Conservation (phyloP, 2,888 invertebrate genomes). For the Melangyna quadrimaculata region DNA sequence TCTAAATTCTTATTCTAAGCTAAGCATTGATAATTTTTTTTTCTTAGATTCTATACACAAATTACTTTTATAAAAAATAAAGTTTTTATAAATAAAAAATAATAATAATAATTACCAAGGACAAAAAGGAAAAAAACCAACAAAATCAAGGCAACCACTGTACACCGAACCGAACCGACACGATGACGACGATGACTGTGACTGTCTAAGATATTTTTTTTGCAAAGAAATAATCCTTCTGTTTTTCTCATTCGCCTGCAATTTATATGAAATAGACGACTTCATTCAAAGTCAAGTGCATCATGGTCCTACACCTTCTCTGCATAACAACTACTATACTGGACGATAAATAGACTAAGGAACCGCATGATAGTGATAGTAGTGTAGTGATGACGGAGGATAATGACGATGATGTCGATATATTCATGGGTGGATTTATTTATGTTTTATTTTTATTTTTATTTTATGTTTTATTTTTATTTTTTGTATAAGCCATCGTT, state of each 20-base stretch:
- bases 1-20: conserved; percentile 12
- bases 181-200: not conserved
- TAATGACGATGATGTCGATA: not conserved
- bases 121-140: conserved; percentile 35
- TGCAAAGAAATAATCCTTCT: conserved; percentile 41
- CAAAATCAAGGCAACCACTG: conserved; percentile 47
- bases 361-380: conserved; percentile 37
- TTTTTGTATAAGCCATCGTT: no score
- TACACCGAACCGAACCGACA: not conserved
- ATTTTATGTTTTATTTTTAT: not conserved
- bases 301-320: conserved; percentile 60
- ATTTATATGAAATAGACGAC: conserved; percentile 66
- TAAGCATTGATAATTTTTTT: conserved; percentile 24
- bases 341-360: conserved; percentile 25
- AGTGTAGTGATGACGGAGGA: conserved; percentile 28
- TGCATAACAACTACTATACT: conserved; percentile 28
- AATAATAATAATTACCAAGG: conserved; percentile 56
- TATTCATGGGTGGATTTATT: not conserved
- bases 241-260: conserved; percentile 25
- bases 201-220: conserved; percentile 38
- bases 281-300: conserved; percentile 71
- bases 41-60: not conserved
- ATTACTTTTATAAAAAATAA: conserved; percentile 6
- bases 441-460: not conserved
- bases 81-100: not conserved